A percentile compares a stretch with the other conserved stretches of the same genome.
Conservation (phyloP, 2,797 vertebrate species). For the Pelobates cultripes region DNA sequence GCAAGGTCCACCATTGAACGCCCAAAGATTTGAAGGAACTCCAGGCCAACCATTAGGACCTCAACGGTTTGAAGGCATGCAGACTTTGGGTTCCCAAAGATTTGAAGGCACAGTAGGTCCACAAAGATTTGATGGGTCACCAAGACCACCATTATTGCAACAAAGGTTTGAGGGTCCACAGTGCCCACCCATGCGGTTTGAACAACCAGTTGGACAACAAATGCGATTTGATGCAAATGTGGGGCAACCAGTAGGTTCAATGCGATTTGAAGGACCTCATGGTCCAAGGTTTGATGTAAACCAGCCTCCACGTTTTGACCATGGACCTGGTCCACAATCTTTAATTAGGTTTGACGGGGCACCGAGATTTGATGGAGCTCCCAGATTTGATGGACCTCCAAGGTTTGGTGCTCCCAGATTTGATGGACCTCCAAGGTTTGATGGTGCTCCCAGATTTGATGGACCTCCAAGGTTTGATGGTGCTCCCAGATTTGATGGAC, state of each 20-base stretch:
- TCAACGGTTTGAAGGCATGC: slow-evolving; percentile 78
- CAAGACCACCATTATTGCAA: slow-evolving; percentile 67
- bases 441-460: slow-evolving; percentile 61
- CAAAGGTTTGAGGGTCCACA: slow-evolving; percentile 83
- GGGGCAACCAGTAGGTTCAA: slow-evolving; percentile 68
- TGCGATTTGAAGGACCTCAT: slow-evolving; percentile 66
- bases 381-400: slow-evolving; percentile 57
- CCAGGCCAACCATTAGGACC: slow-evolving; percentile 67
- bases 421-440: slow-evolving; percentile 76
- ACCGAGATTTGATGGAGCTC: slow-evolving; percentile 56
- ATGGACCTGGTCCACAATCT: slow-evolving; percentile 8
- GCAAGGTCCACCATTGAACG: slow-evolving; percentile 66
- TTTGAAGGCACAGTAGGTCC: slow-evolving; percentile 76
- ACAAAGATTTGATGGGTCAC: slow-evolving; percentile 79
- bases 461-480: slow-evolving; percentile 69
- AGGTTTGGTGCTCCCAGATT: slow-evolving; percentile 80
- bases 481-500: slow-evolving; percentile 76
- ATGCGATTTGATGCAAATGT: slow-evolving; percentile 75
- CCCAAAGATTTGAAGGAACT: slow-evolving; percentile 79
- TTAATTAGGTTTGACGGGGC: slow-evolving; percentile 74
- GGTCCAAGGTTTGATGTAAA: slow-evolving; percentile 76
- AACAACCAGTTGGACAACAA: slow-evolving; percentile 67
- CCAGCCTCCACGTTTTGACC: slow-evolving; percentile 62
- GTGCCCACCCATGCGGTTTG: slow-evolving; percentile 77
- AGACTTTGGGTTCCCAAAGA: slow-evolving; percentile 68